A percentile compares a stretch with the other conserved stretches of the same genome.
Conservation (phyloP, 2,113 vertebrate genomes). For the Scalopus aquaticus region DNA sequence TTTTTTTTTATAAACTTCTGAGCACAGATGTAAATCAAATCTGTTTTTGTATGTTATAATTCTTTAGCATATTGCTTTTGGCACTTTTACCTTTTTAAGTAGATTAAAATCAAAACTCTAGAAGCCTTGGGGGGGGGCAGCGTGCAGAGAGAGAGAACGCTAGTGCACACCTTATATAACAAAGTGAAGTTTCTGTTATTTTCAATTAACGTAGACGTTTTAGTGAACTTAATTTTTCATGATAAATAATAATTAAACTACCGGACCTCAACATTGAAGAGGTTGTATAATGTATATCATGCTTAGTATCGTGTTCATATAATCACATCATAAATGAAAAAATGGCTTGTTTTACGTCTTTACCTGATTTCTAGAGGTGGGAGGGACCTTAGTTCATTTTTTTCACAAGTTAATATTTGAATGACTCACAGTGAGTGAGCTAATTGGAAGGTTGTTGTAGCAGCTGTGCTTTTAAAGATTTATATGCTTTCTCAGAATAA, state of each 20-base stretch:
- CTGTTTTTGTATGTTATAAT: not conserved
- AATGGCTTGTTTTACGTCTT: slow-evolving; percentile 35
- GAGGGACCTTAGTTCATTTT: not conserved
- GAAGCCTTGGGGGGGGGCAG: too few species aligned
- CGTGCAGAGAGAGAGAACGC: too few species aligned
- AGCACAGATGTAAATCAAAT: not conserved
- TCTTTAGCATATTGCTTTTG: not conserved
- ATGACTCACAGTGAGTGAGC: not conserved
- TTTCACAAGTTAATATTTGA: not conserved
- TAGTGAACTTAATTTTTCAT: slow-evolving; percentile 35
- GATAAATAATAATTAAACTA: slow-evolving; percentile 14
- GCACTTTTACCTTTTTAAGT: not conserved
- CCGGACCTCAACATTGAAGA: not conserved
- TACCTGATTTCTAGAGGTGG: not conserved
- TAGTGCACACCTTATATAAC: too few species aligned
- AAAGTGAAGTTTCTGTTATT: slow-evolving; percentile 4
- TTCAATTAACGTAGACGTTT: not conserved
- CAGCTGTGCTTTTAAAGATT: not conserved
- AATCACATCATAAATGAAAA: not conserved
- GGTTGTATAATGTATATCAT: not conserved
- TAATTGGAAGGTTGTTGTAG: not conserved
- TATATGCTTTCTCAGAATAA: not conserved
- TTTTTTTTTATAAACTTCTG: not conserved
- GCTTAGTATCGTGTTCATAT: slow-evolving; percentile 1
- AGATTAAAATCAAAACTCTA: slow-evolving; percentile 37